Base-by-base conservation (phyloP, 2,888 invertebrate species). In the Mayetiola destructor region DNA sequence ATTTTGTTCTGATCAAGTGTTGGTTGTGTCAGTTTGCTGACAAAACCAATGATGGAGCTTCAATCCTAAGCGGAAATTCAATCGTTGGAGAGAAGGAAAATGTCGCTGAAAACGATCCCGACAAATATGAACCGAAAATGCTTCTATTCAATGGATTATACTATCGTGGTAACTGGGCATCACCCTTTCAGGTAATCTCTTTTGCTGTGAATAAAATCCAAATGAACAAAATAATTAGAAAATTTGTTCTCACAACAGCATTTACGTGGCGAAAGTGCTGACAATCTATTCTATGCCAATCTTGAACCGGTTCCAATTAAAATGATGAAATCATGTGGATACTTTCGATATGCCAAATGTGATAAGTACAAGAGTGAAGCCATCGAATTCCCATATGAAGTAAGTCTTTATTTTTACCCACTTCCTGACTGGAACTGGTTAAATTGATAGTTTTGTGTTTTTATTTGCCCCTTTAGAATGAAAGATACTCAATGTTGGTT, bases 111-210 rank as follows among this genome's bases (percentile, higher is more conserved):
- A 56, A 37, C 2, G 63, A 66, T 14, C 18, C 23, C 21, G 48
- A 59, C 2, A 65, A 63, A 16, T 63, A 66, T 48, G 66, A 67
- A 58, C 80, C 83, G 0, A 73, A 80, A 63, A 76, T 87, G 73
- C 69, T 88, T 32, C 73, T 88, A 54, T 82, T 85, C 63, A 88
- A 87, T 64, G 85, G 84, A 0, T 74, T 88, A 64, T 86, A 84
- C 68, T 88, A 85, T 75, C 83, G 84, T 61, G 86, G 85, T n/a
- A 77, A 77, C 12, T 88, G 88, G 88, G 76, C 80, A 60, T 75
- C 77, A 27, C 74, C 81, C 0, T 88, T 88, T 66, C 77, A 81
- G 59, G 65, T 68, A 16, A 70, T 53, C 14, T 36, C 36, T 36
- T 36, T 36, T 8, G 4, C 36, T 36, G 36, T 8, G 20, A 39